A percentile compares a stretch with the other conserved stretches of the same genome.
Evolutionary conservation across 2,888 invertebrate species (phyloP).

Genomic region (Parnassius apollo): DNA sequence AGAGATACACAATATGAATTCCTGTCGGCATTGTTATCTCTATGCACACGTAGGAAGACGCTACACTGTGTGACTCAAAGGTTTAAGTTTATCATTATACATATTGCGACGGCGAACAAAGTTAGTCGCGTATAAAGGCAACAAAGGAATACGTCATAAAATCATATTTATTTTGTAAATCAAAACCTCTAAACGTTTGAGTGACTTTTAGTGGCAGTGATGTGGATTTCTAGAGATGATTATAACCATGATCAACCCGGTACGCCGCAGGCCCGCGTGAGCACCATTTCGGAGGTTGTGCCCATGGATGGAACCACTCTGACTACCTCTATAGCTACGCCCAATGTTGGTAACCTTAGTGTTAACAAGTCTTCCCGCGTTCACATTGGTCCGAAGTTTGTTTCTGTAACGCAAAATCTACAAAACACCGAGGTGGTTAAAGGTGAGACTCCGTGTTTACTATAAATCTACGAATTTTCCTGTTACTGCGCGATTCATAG

Average conservation of each 20-base stretch:
- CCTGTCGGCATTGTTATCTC: conserved; percentile 9
- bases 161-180: conserved; percentile 38
- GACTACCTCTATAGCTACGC: conserved; percentile 39
- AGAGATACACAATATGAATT: conserved; percentile 11
- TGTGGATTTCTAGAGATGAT: conserved; percentile 44
- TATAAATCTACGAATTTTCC: conserved; percentile 15
- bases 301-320: conserved; percentile 42
- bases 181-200: conserved; percentile 34
- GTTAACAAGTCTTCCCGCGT: conserved; percentile 58
- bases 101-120: conserved; percentile 23
- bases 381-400: conserved; percentile 66
- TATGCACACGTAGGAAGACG: conserved; percentile 19
- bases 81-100: conserved; percentile 19
- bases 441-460: conserved; percentile 50
- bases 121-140: conserved; percentile 48
- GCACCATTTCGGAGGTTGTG: conserved; percentile 48
- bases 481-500: conserved; percentile 11
- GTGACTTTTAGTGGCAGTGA: conserved; percentile 38
- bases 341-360: conserved; percentile 51
- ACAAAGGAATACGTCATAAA: conserved; percentile 44
- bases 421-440: conserved; percentile 65
- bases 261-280: conserved; percentile 37
- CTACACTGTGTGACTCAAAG: conserved; percentile 18
- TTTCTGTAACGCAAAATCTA: conserved; percentile 63
- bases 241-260: conserved; percentile 37